Base-by-base conservation (phyloP, 2,113 vertebrate species). In the Podarcis raffonei region DNA sequence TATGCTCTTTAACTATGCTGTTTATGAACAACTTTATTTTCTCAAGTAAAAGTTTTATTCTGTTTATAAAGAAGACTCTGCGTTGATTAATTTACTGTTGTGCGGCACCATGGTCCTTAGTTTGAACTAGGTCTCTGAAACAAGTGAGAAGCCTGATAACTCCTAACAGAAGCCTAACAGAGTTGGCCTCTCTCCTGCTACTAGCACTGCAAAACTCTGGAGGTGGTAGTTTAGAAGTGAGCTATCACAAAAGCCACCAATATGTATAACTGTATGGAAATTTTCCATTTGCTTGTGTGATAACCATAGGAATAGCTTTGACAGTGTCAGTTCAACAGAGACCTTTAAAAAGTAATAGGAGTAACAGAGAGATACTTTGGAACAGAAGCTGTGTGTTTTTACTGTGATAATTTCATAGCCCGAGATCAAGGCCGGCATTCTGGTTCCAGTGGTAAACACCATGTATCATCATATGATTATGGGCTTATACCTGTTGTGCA, bases 331-430 rank as follows among this genome's bases (percentile, higher is more conserved):
- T 88, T 93, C 91, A 89, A 89, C 89, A 86, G 89, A 91, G 90
- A 91, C 91, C 92, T 93, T 93, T 74, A 91, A 91, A 91, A 93
- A 94, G 93, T 94, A 94, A 94, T 93, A 93, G 89, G 94, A 95
- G 93, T 94, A 93, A 81, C 90, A 95, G 92, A 82, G 89, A 87
- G 92, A 93, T 87, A 32, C 0, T 93, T 93, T 89, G 85, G 87
- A 95, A 85, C 84, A 93, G 86, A 93, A 95, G 86, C 90, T 88
- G 87, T 90, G 74, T 87, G 93, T 88, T 85, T 82, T 77, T 93
- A 94, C 85, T 86, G 94, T 92, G 87, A 74, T 72, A 59, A 62
- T 81, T 32, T 15, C 69, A 74, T 32, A 57, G 82, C 83, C 39
- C 57, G 42, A 32, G 42, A 74, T 35, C 3, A 74, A 72, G 20